Conservation (phyloP, 23 tunicate species). For the Styela clava region DNA sequence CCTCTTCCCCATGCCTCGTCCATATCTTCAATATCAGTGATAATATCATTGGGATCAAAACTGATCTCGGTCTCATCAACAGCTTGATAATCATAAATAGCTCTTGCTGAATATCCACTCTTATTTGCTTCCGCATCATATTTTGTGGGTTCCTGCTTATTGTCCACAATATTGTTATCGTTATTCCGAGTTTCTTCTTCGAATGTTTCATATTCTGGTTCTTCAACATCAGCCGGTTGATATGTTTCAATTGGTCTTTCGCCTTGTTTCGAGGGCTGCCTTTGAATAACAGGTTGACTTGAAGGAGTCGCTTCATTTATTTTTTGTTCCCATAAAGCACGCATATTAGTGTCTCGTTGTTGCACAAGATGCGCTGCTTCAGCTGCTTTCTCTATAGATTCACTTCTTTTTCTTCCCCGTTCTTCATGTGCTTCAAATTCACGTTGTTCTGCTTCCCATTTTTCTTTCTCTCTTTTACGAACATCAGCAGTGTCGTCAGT, state of each 20-base stretch:
- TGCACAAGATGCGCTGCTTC: constrained; percentile 80
- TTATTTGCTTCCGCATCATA: background rate
- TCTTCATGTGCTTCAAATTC: constrained; percentile 42
- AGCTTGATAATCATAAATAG: constrained; percentile 94
- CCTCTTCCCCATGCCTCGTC: constrained; percentile 95
- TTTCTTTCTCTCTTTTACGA: constrained; percentile 41
- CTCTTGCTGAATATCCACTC: constrained; percentile 32
- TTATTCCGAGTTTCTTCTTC: constrained; percentile 19
- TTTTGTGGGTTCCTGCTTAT: background rate
- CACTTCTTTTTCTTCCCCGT: constrained; percentile 45
- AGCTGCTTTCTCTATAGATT: constrained; percentile 79
- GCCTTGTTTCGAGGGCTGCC: background rate
- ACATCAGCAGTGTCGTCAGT: constrained; percentile 47
- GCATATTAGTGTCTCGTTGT: constrained; percentile 50
- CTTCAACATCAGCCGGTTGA: constrained; percentile 25
- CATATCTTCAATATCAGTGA: constrained; percentile 64
- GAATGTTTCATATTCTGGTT: constrained; percentile 10
- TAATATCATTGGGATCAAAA: constrained; percentile 82
- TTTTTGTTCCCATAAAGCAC: constrained; percentile 67
- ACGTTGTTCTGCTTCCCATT: constrained; percentile 55
- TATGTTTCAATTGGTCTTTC: constrained; percentile 7
- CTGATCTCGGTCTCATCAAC: constrained; percentile 84
- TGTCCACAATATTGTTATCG: constrained; percentile 1
- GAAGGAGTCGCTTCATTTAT: constrained; percentile 48
- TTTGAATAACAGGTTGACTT: background rate